Percentiles rank a stretch among this genome's conserved stretches.
Evolutionary conservation across 2,113 vertebrate species (phyloP).

Genomic region (Cryptomyrus ogoouensis): DNA sequence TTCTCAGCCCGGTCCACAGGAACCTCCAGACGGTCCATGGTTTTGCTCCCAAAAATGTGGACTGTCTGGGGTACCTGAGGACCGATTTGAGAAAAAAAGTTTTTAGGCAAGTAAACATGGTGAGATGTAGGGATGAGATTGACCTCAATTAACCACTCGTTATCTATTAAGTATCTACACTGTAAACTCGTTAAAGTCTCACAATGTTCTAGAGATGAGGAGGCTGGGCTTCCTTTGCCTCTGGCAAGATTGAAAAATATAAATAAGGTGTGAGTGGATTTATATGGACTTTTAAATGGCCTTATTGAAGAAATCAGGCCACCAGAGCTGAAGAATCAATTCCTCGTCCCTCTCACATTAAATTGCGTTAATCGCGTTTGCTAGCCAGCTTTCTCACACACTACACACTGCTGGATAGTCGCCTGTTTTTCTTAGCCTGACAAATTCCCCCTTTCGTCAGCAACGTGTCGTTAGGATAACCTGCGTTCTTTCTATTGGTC

Average conservation of each 20-base stretch:
- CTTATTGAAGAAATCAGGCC: neutral
- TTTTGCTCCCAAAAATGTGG: neutral
- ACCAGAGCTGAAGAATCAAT: neutral
- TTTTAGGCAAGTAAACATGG: neutral
- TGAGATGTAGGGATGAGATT: neutral
- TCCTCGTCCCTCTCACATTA: neutral
- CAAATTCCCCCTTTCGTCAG: neutral
- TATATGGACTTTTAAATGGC: neutral
- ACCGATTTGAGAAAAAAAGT: neutral
- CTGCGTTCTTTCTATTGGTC: neutral
- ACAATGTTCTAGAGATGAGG: neutral
- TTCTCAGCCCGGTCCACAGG: neutral
- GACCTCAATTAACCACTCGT: slow-evolving; percentile 19
- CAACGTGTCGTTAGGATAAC: neutral
- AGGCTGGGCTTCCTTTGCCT: neutral
- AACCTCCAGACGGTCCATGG: neutral
- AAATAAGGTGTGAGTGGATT: slow-evolving; percentile 3
- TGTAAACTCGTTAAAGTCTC: neutral
- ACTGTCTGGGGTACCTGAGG: neutral
- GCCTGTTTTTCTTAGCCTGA: neutral
- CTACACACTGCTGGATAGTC: neutral
- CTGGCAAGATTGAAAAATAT: neutral
- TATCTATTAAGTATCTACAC: slow-evolving; percentile 2
- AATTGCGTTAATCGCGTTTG: neutral
- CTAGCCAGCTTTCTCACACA: neutral